Conservation (phyloP, 2,113 vertebrate species). For the Rhinopithecus roxellana region DNA sequence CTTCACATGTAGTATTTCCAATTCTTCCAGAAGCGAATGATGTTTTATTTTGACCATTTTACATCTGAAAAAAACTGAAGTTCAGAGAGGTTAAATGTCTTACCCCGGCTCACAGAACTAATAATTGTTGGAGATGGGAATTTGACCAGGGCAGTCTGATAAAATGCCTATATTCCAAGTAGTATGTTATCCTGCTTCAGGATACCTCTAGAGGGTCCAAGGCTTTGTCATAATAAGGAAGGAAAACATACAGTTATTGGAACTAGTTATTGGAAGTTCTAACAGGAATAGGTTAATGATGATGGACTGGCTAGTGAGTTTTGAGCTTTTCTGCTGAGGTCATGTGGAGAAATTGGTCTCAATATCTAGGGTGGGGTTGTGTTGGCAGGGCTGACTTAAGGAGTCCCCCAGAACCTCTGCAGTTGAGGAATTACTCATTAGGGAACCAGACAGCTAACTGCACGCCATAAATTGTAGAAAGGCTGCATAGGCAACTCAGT, state of each 20-base stretch:
- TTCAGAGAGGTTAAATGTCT: neutral
- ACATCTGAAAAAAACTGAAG: neutral
- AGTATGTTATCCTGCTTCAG: neutral
- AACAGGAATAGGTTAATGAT: neutral
- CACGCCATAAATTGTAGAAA: neutral
- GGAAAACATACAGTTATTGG: neutral
- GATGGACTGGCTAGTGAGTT: neutral
- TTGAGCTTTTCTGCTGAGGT: neutral
- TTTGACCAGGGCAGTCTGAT: neutral
- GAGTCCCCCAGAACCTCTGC: neutral
- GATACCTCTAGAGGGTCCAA: neutral
- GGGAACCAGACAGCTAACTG: neutral
- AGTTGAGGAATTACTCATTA: neutral
- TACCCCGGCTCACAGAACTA: neutral
- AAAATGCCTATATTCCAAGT: neutral
- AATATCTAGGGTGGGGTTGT: neutral
- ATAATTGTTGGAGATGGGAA: too few species aligned
- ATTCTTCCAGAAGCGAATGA: neutral
- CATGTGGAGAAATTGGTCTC: neutral
- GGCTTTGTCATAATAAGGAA: neutral
- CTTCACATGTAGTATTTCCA: neutral
- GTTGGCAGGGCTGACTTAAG: neutral
- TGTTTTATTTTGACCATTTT: neutral
- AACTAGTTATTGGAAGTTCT: neutral
- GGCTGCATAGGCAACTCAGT: neutral